A percentile compares a stretch with the other conserved stretches of the same genome.
Conservation (phyloP, 2,113 vertebrate species). For the Danionella cerebrum region DNA sequence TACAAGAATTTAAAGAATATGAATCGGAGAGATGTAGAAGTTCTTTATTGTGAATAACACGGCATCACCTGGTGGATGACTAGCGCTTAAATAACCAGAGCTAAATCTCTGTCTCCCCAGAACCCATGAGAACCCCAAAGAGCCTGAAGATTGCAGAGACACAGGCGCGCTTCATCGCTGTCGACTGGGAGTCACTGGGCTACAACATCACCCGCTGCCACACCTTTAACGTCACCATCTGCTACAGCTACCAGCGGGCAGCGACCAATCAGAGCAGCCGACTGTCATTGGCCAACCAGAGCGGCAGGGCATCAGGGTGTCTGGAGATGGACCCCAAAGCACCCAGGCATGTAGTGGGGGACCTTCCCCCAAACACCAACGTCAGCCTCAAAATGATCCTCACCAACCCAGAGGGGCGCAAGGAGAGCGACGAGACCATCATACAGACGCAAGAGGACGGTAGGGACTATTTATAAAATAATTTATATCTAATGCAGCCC, state of each 20-base stretch:
- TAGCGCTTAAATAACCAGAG: no score
- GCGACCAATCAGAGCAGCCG: constrained; percentile 83
- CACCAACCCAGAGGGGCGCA: constrained; percentile 94
- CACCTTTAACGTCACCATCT: constrained; percentile 97
- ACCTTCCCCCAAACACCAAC: constrained; percentile 90
- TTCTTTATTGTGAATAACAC: no score
- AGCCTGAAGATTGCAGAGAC: constrained; percentile 94
- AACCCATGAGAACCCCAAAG: constrained; percentile 96
- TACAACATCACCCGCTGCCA: constrained; percentile 99
- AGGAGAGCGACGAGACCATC: constrained; percentile 93
- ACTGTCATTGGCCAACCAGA: constrained; percentile 83
- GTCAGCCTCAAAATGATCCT: constrained; percentile 98
- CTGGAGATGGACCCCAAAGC: constrained; percentile 98
- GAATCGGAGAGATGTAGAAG: no score
- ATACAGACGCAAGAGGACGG: constrained; percentile 97
- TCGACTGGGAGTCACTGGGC: constrained; percentile 96
- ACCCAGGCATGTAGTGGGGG: constrained; percentile 84
- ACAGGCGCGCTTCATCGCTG: constrained; percentile 83
- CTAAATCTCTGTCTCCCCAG: constrained; percentile 57
- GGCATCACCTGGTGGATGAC: no score
- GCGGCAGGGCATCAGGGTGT: constrained; percentile 87
- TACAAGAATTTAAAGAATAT: no score
- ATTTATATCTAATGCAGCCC: no score
- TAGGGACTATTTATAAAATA: constrained; percentile 44
- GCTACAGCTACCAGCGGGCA: constrained; percentile 89